Conservation (phyloP, 2,797 vertebrate genomes). For the Anguilla pacifica region DNA sequence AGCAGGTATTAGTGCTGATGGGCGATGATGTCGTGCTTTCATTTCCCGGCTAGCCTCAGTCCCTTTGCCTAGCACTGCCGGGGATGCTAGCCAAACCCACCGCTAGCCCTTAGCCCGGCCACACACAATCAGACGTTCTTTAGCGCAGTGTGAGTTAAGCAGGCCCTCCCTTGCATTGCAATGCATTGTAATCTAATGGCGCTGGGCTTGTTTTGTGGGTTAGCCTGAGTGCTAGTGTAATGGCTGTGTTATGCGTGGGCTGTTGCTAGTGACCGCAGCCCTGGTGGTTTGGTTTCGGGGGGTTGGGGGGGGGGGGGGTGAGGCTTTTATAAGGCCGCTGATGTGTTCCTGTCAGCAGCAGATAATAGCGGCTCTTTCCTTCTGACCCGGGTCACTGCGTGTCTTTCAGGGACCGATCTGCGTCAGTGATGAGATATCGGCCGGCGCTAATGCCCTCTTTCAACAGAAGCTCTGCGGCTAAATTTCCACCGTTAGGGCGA, state of each 20-base stretch:
- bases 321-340: neutral
- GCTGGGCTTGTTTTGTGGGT: neutral
- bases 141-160: neutral
- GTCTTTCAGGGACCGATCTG: neutral
- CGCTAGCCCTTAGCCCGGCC: neutral
- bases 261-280: neutral
- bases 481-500: neutral
- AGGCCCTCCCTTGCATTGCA: neutral
- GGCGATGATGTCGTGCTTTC: neutral
- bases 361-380: neutral
- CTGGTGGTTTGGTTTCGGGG: neutral
- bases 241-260: neutral
- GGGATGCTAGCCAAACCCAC: neutral
- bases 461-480: neutral
- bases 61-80: neutral
- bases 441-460: neutral
- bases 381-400: neutral
- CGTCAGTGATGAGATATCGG: neutral
- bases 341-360: neutral
- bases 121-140: neutral
- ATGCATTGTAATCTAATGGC: neutral
- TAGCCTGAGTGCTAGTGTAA: neutral
- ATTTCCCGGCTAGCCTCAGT: neutral
- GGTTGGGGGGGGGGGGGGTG: neutral
- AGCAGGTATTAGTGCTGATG: neutral